These are phyloP conservation scores for Urocyon cinereoargenteus DNA, from an alignment of 2,797 vertebrate species.

Conservation along the genomic window DNA sequence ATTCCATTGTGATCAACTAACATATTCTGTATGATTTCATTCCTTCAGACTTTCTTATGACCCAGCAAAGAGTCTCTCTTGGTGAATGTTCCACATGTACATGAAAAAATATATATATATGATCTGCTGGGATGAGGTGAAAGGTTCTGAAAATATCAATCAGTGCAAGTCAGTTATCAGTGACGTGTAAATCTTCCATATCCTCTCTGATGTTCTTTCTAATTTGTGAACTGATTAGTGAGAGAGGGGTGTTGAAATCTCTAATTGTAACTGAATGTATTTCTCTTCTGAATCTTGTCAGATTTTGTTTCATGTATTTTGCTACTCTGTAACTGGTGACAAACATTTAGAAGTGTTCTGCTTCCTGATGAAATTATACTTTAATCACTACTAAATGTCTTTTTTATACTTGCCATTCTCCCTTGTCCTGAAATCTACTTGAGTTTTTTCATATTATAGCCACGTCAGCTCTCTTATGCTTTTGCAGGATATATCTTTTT, in stretches of 20 bases:
- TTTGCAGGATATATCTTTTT: background rate
- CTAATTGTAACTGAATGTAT: background rate
- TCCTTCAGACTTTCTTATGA: background rate
- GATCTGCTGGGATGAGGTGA: background rate
- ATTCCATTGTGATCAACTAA: background rate
- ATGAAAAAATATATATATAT: background rate
- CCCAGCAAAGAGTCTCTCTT: background rate
- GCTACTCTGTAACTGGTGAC: background rate
- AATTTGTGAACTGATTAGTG: background rate
- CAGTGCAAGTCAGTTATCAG: background rate
- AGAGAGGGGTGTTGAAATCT: background rate
- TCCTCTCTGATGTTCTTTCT: background rate
- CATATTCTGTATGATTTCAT: background rate
- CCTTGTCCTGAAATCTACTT: background rate
- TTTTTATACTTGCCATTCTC: background rate
- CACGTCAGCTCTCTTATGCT: background rate
- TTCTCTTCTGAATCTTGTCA: slow-evolving; percentile 2
- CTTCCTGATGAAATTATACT: background rate
- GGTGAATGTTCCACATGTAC: background rate
- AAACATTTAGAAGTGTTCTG: background rate
- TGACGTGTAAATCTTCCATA: background rate
- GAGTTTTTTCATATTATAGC: background rate
- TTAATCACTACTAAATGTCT: background rate
- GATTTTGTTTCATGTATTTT: background rate
- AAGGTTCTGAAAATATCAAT: background rate